A percentile compares a stretch with the other conserved stretches of the same genome.
Conservation (phyloP, 2,888 invertebrate genomes). For the Morpho deidamia region DNA sequence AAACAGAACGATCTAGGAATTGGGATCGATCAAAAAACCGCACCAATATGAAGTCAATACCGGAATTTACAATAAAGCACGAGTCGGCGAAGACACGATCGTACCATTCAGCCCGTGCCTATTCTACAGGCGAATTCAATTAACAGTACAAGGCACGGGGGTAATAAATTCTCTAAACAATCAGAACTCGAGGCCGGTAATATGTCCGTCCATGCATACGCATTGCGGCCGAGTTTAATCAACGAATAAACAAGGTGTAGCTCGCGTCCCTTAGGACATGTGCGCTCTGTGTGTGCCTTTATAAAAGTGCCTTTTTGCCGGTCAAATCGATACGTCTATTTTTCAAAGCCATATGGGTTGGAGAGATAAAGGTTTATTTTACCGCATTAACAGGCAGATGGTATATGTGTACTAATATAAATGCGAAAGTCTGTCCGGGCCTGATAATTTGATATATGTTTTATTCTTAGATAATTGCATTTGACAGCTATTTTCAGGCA, state of each 20-base stretch:
- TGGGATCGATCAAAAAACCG: too few relatives aligned
- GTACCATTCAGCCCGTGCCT: conserved; percentile 67
- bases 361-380: too few relatives aligned
- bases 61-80: not conserved
- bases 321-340: too few relatives aligned
- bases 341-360: too few relatives aligned
- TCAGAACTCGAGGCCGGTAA: conserved; percentile 76
- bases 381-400: too few relatives aligned
- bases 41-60: not conserved
- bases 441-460: too few relatives aligned
- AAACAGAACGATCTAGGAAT: too few relatives aligned
- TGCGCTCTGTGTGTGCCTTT: not conserved
- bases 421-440: too few relatives aligned
- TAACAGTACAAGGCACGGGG: conserved; percentile 75
- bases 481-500: too few relatives aligned
- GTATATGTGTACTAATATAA: too few relatives aligned
- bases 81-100: conserved; percentile 53
- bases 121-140: conserved; percentile 77
- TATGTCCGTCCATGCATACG: conserved; percentile 76
- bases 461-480: too few relatives aligned
- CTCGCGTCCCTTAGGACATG: conserved; percentile 35
- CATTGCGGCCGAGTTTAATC: conserved; percentile 76
- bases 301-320: not conserved
- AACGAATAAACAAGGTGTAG: conserved; percentile 68
- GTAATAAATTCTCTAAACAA: conserved; percentile 79